Base-by-base conservation (phyloP, 2,888 invertebrate species). In the Melieria omissa region DNA sequence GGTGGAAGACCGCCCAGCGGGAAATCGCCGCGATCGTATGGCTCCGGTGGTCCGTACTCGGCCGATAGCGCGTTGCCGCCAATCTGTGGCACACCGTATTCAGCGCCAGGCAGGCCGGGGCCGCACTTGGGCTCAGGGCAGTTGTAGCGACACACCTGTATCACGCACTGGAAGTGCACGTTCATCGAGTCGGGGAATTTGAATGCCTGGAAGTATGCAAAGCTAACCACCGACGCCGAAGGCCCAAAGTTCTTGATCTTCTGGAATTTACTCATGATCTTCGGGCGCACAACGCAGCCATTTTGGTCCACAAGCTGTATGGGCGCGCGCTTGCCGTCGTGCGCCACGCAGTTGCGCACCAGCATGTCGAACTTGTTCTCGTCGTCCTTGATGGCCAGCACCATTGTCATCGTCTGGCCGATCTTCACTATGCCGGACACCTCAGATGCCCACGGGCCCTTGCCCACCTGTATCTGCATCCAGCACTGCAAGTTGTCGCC, bases 171-270 rank as follows among this genome's bases (percentile, higher is more conserved):
- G 93, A 97, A 97, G 90, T 96, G 96, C 4, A 97, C 97, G 85
- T 97, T 96, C 96, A 97, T 97, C 10, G 96, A 96, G 86, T 97
- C 97, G 2, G 97, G 97, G 91, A 97, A 97, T 88, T 97, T 97
- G 89, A 97, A 97, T 6, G 97, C 97, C 88, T 97, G 96, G 93
- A 97, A 97, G 88, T 97, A 96, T 12, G 97, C 96, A 84, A 96
- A 97, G 67, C 96, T 96, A 14, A 97, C 96, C 4, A 97, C 97
- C 0, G 96, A 96, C 5, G 97, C 97, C 42, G 96, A 95, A 0
- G 96, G 95, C 2, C 97, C 97, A 82, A 97, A 97, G 89, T 97
- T 96, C 89, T 96, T 96, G 78, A 97, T 95, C 88, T 97, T 97
- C 83, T 96, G 96, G 93, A 97, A 97, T 86, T 94, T 94, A 81